Base-by-base conservation (phyloP, 2,888 invertebrate genomes). In the Drosophila engyochracea region DNA sequence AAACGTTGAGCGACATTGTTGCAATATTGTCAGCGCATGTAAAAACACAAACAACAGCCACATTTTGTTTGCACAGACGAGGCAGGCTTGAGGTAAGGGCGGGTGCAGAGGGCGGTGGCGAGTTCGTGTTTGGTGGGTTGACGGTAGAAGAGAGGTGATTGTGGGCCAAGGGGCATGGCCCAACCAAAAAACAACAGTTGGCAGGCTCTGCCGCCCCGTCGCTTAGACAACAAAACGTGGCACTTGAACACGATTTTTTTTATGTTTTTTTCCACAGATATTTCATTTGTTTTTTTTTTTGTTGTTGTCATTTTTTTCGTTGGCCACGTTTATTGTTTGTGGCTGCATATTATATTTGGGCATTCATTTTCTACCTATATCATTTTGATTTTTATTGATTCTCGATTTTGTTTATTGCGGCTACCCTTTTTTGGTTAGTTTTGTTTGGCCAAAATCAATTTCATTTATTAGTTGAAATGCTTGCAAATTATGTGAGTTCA, bases 11-110 rank as follows among this genome's bases (percentile, higher is more conserved):
- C 83, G 71, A 83, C 87, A 86, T 85, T 83, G 76, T 77, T 89
- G 90, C 86, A 91, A 90, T 87, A 81, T 90, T 87, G 90, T 85
- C 86, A 77, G 83, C 83, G 76, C 79, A 88, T 87, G 91, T 79
- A 73, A 74, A 82, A 77, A 81, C 70, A 82, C 68, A 79, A 76
- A 75, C 84, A 83, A 66, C 81, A 70, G 68, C 49, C 72, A 41
- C 90, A 83, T 79, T 81, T 88, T 81, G 90, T 91, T 83, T 85
- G 85, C 82, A 71, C 74, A 79, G 74, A 74, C 85, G 70, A 70
- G 69, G 31, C 70, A 51, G 66, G 59, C 55, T 0, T 33, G 22
- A 3, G 22, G 57, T 10, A 16, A 22, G 5, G 30, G 41, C 16
- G 58, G 22, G n/a, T 62, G 73, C 52, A 25, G 30, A 33, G 47